phyloP scores from a whole-genome alignment of 37 sponge, comb jelly and placozoan genomes.

The Ephydatia muelleri region DNA sequence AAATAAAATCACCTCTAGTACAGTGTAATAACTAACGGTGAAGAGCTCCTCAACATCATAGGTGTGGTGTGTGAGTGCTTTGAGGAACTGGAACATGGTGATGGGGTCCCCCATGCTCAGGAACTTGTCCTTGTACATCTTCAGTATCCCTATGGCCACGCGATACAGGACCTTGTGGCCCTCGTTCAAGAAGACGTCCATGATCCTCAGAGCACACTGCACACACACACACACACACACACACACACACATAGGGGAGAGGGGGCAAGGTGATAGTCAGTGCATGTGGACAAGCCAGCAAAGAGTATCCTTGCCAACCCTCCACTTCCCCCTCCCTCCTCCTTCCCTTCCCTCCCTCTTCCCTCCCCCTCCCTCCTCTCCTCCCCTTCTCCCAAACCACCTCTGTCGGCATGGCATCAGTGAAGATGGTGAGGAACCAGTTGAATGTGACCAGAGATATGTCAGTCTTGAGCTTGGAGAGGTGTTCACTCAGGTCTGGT shows the following conservation, averaged over 20 bases:
- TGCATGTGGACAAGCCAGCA: too few relatives aligned
- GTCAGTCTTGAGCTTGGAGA: slow-evolving; percentile 45
- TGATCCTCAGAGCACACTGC: slow-evolving; percentile 53
- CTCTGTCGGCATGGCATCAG: slow-evolving; percentile 77
- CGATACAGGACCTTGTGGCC: slow-evolving; percentile 62
- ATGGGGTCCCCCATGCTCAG: slow-evolving; percentile 57
- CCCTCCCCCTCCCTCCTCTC: background rate
- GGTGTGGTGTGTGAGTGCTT: slow-evolving; percentile 51
- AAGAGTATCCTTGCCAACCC: too few relatives aligned
- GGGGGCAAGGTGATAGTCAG: background rate
- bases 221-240: too few relatives aligned
- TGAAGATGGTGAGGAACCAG: slow-evolving; percentile 82
- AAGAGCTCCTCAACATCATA: slow-evolving; percentile 65
- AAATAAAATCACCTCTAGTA: background rate
- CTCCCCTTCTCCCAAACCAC: slow-evolving; percentile 13
- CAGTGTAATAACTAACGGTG: slow-evolving; percentile 21
- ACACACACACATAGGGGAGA: too few relatives aligned
- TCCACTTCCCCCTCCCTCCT: too few relatives aligned
- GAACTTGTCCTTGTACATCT: slow-evolving; percentile 31
- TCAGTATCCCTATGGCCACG: slow-evolving; percentile 43
- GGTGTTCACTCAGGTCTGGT: slow-evolving; percentile 41
- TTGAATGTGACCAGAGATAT: slow-evolving; percentile 70
- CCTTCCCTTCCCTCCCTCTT: too few relatives aligned
- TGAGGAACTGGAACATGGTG: slow-evolving; percentile 61
- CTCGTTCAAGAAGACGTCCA: slow-evolving; percentile 68